Base-by-base conservation (phyloP, 2,797 vertebrate species). In the Rhincodon typus region DNA sequence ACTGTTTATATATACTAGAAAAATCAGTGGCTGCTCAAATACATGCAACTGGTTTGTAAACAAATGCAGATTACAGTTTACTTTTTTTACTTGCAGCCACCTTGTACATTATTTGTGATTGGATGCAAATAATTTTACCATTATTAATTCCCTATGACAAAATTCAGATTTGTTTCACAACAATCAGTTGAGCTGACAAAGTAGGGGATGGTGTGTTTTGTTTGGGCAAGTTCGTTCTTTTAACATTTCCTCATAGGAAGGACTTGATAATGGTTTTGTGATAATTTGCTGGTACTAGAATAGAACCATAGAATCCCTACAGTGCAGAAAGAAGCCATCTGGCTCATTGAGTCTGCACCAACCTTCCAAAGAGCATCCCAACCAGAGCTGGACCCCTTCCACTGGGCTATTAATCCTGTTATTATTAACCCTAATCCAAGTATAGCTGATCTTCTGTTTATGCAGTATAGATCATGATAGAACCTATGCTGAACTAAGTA, bases 51-150 rank as follows among this genome's bases (percentile, higher is more conserved):
- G 25, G 27, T 57, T 77, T 95, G 70, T 95, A 46, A 57, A 95
- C 57, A 82, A 19, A 50, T 34, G 25, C 50, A 34, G 30, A 46
- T 70, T 95, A n/a, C 30, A 74, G 46, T 95, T 95, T 95, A 17
- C 21, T 57, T 95, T 95, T 95, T 57, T 95, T 53, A 46, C 94
- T 77, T 77, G 69, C 70, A 95, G 10, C 70, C 94, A 27, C 27
- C 23, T 95, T 25, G 42, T 95, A 91, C 30, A 46, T 25, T n/a
- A 13, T 50, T 50, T 19, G 7, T 4, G 6, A n/a, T 21, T 34
- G 34, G 70, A 74, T 95, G 42, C 46, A 95, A 34, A 57, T 6
- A 57, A 57, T 67, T 91, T 69, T 95, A 57, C 46, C 4, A 74
- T 94, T 17, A 34, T 94, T 94, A 77, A 27, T 50, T 50, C 1